Evolutionary conservation across 2,888 invertebrate species (phyloP), one percentile per base, ranked within the genome.

Genomic region (Incurvaria masculella): DNA sequence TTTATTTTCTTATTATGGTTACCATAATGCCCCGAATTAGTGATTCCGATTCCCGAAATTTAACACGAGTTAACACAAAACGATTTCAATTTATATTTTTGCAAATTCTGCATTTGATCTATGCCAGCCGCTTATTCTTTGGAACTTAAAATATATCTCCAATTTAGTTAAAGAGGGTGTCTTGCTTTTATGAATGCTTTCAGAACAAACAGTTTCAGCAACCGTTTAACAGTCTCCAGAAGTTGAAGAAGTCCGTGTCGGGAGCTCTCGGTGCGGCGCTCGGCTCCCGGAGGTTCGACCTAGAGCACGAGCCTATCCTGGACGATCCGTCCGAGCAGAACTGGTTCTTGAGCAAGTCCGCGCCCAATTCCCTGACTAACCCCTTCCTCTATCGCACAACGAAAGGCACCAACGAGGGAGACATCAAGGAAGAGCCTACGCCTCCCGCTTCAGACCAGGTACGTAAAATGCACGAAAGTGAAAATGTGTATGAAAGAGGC

Each of bases 321-420:
- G 73, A 78, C 49, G 76, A 75, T 52, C 69, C 70, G 0, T 46
- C 42, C 21, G 75, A 76, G 55, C 74, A 72, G 56, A 91, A 93
- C 64, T 93, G 93, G 93, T 84, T 91, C 57, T 66, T 93, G 26
- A 89, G 90, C 49, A 84, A 88, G 58, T 90, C 90, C 14, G 88
- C 89, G 1, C 90, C 90, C 2, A 90, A 87, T 63, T 89, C 89
- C 0, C 66, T 91, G 57, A 87, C 87, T 57, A 86, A 85, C 57
- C 83, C 81, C 2, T 62, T 79, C 51, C 55, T 76, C 56, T 67
- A 54, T 53, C 65, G 56, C 61, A 67, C 55, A 64, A 63, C 64
- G 11, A 73, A 72, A 23, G 64, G 57, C 0, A 55, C 65, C 10
- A 56, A 58, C 2, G 73, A 72, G 18, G 69, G 69, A 14, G 66